Conservation (phyloP, 1,140 invertebrate species). For the Drosophila kanapiae region DNA sequence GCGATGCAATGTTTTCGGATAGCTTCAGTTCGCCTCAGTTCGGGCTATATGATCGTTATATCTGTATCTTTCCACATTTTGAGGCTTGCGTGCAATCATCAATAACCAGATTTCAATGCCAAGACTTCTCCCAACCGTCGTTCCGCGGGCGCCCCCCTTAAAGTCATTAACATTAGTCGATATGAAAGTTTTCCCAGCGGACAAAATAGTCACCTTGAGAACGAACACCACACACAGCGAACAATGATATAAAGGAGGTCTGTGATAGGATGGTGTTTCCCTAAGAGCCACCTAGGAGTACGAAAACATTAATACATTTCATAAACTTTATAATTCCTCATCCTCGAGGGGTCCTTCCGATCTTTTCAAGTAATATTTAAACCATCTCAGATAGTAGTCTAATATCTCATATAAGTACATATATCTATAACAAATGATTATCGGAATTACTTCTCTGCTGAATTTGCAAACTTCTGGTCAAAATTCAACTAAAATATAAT, state of each 20-base stretch:
- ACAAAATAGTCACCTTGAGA: constrained; percentile 38
- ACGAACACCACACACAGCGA: not conserved
- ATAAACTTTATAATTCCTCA: too few relatives aligned
- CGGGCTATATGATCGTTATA: not conserved
- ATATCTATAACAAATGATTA: not conserved
- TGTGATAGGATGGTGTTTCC: too few relatives aligned
- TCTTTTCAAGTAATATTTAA: too few relatives aligned
- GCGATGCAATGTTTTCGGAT: constrained; percentile 40
- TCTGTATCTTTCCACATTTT: constrained; percentile 18
- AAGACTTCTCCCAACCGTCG: constrained; percentile 30
- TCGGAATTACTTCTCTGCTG: not conserved
- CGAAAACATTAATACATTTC: too few relatives aligned
- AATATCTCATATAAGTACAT: not conserved
- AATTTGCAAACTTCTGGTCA: not conserved
- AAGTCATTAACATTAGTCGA: constrained; percentile 37
- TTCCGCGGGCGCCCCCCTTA: constrained; percentile 26
- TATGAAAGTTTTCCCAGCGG: constrained; percentile 45
- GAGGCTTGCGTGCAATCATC: constrained; percentile 47
- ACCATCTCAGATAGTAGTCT: too few relatives aligned
- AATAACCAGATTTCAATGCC: constrained; percentile 51
- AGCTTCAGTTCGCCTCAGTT: constrained; percentile 9
- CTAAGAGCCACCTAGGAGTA: too few relatives aligned
- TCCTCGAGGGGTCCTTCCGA: too few relatives aligned
- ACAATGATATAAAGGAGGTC: not conserved
- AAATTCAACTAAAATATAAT: not conserved